Evolutionary conservation across 2,113 vertebrate genomes (phyloP).

Genomic region (Octodon degus): DNA sequence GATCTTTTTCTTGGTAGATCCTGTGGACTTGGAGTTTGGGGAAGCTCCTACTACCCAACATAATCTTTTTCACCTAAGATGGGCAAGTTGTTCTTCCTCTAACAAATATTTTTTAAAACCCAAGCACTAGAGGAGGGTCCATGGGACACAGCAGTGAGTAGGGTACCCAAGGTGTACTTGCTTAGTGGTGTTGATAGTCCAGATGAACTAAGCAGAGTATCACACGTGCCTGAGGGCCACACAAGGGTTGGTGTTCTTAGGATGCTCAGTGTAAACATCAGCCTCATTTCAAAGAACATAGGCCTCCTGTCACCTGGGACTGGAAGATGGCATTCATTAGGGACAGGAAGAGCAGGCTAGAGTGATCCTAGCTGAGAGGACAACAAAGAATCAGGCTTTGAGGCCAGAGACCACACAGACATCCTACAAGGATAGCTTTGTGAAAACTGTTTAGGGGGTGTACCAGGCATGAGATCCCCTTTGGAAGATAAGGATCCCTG

Average conservation of each 20-base stretch:
- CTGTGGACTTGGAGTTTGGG: neutral
- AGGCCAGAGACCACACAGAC: neutral
- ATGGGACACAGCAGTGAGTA: neutral
- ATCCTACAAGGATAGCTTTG: neutral
- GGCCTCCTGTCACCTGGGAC: neutral
- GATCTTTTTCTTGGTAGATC: neutral
- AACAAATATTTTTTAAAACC: too few relatives aligned
- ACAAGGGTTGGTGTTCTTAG: neutral
- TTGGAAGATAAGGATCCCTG: neutral
- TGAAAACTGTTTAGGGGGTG: neutral
- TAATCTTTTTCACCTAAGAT: neutral
- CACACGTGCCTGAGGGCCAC: too few relatives aligned
- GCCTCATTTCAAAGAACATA: neutral
- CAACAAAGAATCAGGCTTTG: neutral
- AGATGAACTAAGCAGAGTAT: neutral
- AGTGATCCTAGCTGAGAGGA: neutral
- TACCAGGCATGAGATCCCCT: neutral
- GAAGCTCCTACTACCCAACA: neutral
- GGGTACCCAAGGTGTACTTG: fast-evolving
- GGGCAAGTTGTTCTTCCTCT: neutral
- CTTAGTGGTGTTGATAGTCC: neutral
- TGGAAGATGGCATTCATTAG: neutral
- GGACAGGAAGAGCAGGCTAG: neutral
- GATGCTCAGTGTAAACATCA: too few relatives aligned
- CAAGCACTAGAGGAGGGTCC: neutral